Percentiles rank a stretch among this genome's conserved stretches.
Evolutionary conservation across 2,797 vertebrate species (phyloP).

Genomic region (Chiropotes sagulatus): DNA sequence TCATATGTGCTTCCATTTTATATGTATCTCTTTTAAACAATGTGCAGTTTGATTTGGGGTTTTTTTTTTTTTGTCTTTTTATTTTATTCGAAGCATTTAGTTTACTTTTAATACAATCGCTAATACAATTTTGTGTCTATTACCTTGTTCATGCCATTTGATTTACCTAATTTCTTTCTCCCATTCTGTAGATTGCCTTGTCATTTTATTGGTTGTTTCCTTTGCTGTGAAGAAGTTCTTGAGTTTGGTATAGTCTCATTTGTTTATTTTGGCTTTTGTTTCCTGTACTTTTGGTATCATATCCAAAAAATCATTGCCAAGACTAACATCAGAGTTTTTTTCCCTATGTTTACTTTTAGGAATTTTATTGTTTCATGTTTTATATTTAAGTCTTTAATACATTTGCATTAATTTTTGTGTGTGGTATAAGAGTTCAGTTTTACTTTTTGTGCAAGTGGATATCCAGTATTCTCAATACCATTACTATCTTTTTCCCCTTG

Average conservation of each 20-base stretch:
- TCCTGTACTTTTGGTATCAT: background rate
- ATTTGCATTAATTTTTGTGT: background rate
- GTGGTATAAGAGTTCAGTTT: background rate
- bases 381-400: background rate
- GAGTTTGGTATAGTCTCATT: background rate
- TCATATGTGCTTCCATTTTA: background rate
- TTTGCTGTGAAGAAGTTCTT: background rate
- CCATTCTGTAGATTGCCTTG: background rate
- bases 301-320: background rate
- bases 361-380: background rate
- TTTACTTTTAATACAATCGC: background rate
- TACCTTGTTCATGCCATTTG: background rate
- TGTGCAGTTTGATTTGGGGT: background rate
- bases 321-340: background rate
- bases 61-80: background rate
- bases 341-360: background rate
- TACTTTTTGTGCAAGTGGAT: background rate
- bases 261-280: background rate
- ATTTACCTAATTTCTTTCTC: background rate
- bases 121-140: background rate
- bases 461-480: background rate
- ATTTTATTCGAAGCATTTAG: background rate
- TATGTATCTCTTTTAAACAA: background rate
- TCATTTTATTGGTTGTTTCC: background rate
- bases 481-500: background rate